Percentiles rank a stretch among this genome's conserved stretches.
Evolutionary conservation across 2,888 invertebrate species (phyloP).

Genomic region (Andrena bucephala): DNA sequence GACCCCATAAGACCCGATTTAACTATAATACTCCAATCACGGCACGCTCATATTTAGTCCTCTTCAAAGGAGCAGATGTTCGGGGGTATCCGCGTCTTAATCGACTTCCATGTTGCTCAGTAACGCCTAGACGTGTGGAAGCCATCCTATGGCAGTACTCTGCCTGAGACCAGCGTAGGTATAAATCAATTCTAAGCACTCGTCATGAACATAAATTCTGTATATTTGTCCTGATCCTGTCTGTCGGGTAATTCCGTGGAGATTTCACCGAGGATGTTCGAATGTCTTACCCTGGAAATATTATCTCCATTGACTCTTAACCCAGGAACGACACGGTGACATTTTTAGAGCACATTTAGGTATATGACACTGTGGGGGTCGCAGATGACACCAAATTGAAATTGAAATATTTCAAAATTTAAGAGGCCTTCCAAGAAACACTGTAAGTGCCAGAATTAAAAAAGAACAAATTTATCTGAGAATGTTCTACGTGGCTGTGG

Average conservation of each 20-base stretch:
- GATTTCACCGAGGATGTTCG: slow-evolving; percentile 14
- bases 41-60: background rate
- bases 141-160: background rate
- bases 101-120: slow-evolving; percentile 11
- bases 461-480: no score
- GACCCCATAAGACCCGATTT: background rate
- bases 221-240: slow-evolving; percentile 21
- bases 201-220: slow-evolving; percentile 36
- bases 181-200: slow-evolving; percentile 47
- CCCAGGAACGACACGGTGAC: background rate
- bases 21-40: slow-evolving; percentile 26
- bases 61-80: slow-evolving; percentile 11
- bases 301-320: background rate
- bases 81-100: slow-evolving; percentile 23
- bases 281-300: background rate
- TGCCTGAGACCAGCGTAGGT: background rate
- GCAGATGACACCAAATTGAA: no score
- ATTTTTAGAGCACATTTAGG: background rate
- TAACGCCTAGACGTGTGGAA: background rate
- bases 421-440: no score
- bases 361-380: no score
- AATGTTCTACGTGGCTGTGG: no score
- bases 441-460: no score
- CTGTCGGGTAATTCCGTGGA: background rate
- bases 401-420: no score